Evolutionary conservation across 2,888 invertebrate species (phyloP).

Genomic region (Emesis furor): DNA sequence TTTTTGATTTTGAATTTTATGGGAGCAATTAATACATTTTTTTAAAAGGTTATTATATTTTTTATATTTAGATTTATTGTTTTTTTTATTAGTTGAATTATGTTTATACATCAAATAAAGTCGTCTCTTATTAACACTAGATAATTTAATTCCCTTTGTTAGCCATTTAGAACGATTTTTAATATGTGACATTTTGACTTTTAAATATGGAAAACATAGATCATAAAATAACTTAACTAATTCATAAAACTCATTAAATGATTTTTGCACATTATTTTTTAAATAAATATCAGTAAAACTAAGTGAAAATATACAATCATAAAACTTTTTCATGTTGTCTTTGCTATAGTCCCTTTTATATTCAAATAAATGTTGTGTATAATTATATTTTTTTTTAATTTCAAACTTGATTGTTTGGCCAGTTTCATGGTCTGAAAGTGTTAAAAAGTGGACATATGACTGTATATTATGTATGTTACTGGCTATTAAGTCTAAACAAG

Average conservation of each 20-base stretch:
- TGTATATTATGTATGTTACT: background rate
- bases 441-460: background rate
- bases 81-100: background rate
- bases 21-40: background rate
- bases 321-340: background rate
- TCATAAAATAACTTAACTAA: background rate
- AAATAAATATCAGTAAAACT: background rate
- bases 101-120: conserved; percentile 1
- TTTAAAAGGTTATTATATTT: background rate
- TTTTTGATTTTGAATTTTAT: conserved; percentile 9
- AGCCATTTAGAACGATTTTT: background rate
- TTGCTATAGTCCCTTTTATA: conserved; percentile 6
- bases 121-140: background rate
- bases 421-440: conserved; percentile 8
- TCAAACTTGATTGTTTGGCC: conserved; percentile 2
- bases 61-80: background rate
- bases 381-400: background rate
- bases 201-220: background rate
- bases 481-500: conserved; percentile 2
- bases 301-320: background rate
- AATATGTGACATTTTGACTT: background rate
- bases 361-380: background rate
- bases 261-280: background rate
- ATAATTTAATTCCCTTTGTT: conserved; percentile 6
- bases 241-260: background rate